Percentiles rank a stretch among this genome's conserved stretches.
phyloP scores from a whole-genome alignment of 2,888 invertebrate species.

The Chymomyza procnemis region DNA sequence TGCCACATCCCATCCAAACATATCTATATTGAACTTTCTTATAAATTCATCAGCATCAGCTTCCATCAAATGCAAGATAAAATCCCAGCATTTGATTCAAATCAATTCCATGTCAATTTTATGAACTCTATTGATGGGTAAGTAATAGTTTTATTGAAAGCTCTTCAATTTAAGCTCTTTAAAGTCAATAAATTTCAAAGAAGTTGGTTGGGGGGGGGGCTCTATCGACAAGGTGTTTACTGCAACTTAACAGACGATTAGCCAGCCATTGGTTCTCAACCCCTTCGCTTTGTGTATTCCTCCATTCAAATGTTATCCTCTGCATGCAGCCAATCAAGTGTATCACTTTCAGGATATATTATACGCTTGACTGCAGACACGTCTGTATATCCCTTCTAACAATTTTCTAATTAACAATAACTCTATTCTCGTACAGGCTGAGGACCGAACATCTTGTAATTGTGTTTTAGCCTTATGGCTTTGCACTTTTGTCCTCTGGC shows the following conservation, averaged over 20 bases:
- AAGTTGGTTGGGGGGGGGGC: neutral
- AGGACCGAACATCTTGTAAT: neutral
- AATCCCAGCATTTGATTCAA: no score
- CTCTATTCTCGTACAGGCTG: slow-evolving; percentile 38
- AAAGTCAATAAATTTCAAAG: neutral
- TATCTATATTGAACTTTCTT: no score
- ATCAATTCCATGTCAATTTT: no score
- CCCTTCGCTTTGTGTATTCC: no score
- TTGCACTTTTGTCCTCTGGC: slow-evolving; percentile 8
- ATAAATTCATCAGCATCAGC: no score
- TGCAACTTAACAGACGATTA: neutral
- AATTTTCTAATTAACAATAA: slow-evolving; percentile 66
- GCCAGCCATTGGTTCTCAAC: neutral
- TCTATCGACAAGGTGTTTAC: neutral
- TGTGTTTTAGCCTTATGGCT: neutral
- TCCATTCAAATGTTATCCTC: neutral
- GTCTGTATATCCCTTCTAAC: slow-evolving; percentile 19
- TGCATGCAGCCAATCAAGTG: neutral
- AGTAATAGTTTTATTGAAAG: neutral
- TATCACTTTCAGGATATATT: neutral
- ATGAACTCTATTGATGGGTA: no score
- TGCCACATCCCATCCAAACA: no score
- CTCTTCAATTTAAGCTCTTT: neutral
- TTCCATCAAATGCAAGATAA: no score
- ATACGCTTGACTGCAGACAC: neutral